Evolutionary conservation across 1,140 invertebrate genomes (phyloP).

Genomic region (Apis florea): DNA sequence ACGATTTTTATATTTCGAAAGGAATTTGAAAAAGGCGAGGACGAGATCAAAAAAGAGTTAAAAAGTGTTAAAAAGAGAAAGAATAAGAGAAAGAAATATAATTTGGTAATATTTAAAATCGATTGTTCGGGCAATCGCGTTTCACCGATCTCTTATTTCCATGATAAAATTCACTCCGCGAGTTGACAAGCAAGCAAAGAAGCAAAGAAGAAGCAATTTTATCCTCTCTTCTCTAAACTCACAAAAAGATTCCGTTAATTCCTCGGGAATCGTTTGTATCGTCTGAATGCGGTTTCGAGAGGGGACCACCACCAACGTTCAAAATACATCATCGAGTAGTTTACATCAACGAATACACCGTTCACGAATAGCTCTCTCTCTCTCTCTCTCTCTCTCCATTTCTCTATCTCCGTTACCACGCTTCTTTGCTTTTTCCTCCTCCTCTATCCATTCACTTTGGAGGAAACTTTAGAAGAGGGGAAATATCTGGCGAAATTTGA

Average conservation of each 20-base stretch:
- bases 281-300: neutral
- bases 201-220: neutral
- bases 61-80: too few species aligned
- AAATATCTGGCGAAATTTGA: neutral
- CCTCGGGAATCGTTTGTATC: neutral
- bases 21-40: too few species aligned
- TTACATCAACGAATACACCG: constrained; percentile 1
- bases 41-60: too few species aligned
- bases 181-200: neutral
- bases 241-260: constrained; percentile 8
- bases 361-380: neutral
- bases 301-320: neutral
- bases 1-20: neutral
- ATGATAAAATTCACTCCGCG: neutral
- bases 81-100: neutral
- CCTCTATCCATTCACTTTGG: neutral
- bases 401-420: neutral
- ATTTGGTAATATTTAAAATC: neutral
- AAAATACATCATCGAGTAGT: constrained; percentile 3
- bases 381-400: neutral
- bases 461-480: too few species aligned
- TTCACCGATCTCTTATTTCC: neutral
- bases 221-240: neutral
- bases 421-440: neutral
- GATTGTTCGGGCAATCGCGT: neutral